Evolutionary conservation across 35 echinoderm and acorn worm genomes (phyloP).

Genomic region (Apostichopus californicus): DNA sequence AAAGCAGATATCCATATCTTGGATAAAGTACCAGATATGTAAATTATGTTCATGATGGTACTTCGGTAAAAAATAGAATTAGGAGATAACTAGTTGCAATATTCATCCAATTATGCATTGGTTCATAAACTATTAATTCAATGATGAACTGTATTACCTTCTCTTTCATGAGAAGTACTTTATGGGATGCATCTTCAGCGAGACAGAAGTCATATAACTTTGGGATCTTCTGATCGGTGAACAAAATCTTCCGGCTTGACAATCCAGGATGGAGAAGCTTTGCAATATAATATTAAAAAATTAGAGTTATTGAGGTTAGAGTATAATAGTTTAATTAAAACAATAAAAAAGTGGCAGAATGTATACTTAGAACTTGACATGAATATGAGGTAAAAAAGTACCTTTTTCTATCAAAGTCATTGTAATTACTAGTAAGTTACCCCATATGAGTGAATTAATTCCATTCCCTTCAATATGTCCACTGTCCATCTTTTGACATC

Average conservation of each 20-base stretch:
- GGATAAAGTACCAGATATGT: too few species aligned
- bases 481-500: neutral
- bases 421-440: neutral
- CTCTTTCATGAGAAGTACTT: conserved; percentile 31
- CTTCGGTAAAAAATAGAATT: too few species aligned
- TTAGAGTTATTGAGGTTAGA: neutral
- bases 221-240: neutral
- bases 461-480: conserved; percentile 38
- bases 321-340: neutral
- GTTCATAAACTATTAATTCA: too few species aligned
- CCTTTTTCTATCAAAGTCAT: too few species aligned
- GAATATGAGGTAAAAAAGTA: too few species aligned
- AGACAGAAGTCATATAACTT: conserved; percentile 36
- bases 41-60: too few species aligned
- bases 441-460: conserved; percentile 38
- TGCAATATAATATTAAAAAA: neutral
- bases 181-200: neutral
- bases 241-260: conserved; percentile 3
- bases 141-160: neutral
- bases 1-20: too few species aligned
- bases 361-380: too few species aligned
- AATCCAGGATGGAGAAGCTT: conserved; percentile 21
- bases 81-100: too few species aligned
- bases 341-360: neutral
- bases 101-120: too few species aligned